These are phyloP conservation scores for Clavelina lepadiformis DNA, from an alignment of 23 tunicate species.

Conservation along the genomic window DNA sequence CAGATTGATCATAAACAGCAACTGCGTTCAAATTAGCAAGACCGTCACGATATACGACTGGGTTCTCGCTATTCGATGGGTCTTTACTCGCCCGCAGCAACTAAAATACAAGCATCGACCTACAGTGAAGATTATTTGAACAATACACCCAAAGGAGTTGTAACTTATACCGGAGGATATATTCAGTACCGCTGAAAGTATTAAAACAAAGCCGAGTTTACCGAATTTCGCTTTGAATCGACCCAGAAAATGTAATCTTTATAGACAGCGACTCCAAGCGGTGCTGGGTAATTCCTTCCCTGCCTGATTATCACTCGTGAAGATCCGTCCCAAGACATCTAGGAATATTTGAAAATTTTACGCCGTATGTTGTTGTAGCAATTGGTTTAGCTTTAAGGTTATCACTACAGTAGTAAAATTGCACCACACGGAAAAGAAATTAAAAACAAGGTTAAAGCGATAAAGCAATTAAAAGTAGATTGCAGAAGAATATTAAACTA, in stretches of 20 bases:
- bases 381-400: no score
- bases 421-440: no score
- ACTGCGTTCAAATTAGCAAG: slow-evolving; percentile 50
- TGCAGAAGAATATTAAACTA: no score
- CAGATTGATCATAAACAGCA: slow-evolving; percentile 37
- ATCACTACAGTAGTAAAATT: no score
- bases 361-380: no score
- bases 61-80: slow-evolving; percentile 37
- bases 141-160: no score
- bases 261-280: slow-evolving; percentile 43
- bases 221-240: slow-evolving; percentile 48
- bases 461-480: no score
- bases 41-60: slow-evolving; percentile 23
- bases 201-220: no score
- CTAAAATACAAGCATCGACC: slow-evolving; percentile 23
- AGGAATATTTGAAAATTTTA: background rate
- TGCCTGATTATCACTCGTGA: slow-evolving; percentile 42
- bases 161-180: no score
- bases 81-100: slow-evolving; percentile 68
- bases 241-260: slow-evolving; percentile 69
- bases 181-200: no score
- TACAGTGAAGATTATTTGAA: no score
- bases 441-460: no score
- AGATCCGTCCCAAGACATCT: slow-evolving; percentile 64
- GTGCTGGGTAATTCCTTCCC: slow-evolving; percentile 63